A percentile compares a stretch with the other conserved stretches of the same genome.
These are phyloP conservation scores for Balanococcus diminutus DNA, from an alignment of 2,888 invertebrate genomes.

Conservation along the genomic window DNA sequence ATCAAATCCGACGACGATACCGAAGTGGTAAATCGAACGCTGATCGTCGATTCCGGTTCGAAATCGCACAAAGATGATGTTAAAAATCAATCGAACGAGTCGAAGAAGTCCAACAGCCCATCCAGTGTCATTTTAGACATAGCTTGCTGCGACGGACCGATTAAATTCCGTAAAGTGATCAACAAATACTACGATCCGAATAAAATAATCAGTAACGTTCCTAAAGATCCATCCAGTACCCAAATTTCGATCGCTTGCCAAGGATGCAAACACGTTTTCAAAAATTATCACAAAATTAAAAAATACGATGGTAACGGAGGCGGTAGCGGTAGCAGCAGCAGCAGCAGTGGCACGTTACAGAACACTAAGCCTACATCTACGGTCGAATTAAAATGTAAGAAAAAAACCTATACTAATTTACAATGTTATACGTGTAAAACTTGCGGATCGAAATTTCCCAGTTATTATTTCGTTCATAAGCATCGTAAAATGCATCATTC, in stretches of 20 bases:
- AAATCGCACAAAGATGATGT: background rate
- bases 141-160: conserved; percentile 92
- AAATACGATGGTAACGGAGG: conserved; percentile 66
- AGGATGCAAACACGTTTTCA: conserved; percentile 80
- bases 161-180: conserved; percentile 81
- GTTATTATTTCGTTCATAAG: conserved; percentile 92
- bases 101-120: conserved; percentile 51
- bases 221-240: conserved; percentile 59
- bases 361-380: conserved; percentile 56
- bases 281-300: conserved; percentile 84
- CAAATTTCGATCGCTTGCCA: conserved; percentile 66
- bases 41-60: background rate
- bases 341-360: conserved; percentile 69
- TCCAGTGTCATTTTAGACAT: conserved; percentile 71
- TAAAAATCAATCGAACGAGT: background rate
- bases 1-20: background rate
- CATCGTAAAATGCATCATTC: conserved; percentile 86
- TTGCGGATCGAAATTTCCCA: conserved; percentile 89
- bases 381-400: conserved; percentile 9
- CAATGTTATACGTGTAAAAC: conserved; percentile 94
- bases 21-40: background rate
- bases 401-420: conserved; percentile 68
- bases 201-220: conserved; percentile 60
- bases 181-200: conserved; percentile 76
- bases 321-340: conserved; percentile 63